Evolutionary conservation across 2,888 invertebrate species (phyloP).

Genomic region (Spialia ferax): DNA sequence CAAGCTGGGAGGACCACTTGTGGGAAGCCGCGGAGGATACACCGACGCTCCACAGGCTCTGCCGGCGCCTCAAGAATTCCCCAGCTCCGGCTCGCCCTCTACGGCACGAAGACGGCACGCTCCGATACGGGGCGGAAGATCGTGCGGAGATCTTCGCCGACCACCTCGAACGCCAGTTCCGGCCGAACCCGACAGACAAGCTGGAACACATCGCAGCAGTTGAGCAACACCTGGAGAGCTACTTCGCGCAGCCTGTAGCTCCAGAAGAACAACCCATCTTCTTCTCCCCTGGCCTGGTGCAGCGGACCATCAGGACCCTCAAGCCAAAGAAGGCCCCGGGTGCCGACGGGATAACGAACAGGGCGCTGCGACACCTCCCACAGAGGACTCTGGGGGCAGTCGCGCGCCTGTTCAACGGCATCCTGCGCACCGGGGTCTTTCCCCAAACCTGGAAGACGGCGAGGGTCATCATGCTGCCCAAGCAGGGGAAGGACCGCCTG

Average conservation of each 20-base stretch:
- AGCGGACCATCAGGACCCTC: background rate
- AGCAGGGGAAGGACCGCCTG: constrained; percentile 21
- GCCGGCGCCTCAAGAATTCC: background rate
- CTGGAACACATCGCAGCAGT: constrained; percentile 4
- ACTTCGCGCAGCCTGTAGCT: constrained; percentile 10
- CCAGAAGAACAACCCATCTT: constrained; percentile 3
- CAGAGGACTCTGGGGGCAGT: constrained; percentile 8
- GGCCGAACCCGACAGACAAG: constrained; percentile 9
- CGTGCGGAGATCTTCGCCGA: constrained; percentile 41
- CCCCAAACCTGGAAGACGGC: constrained; percentile 7
- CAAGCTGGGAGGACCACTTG: constrained; percentile 29
- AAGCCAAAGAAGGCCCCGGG: constrained; percentile 15
- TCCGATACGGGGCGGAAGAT: constrained; percentile 30
- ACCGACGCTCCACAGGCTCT: constrained; percentile 12
- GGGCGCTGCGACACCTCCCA: constrained; percentile 17
- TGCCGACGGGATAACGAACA: constrained; percentile 12
- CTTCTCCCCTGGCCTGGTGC: constrained; percentile 15
- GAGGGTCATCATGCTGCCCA: constrained; percentile 18
- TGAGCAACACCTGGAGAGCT: background rate
- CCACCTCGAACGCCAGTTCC: constrained; percentile 31
- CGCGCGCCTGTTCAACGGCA: constrained; percentile 3
- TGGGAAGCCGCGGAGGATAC: background rate
- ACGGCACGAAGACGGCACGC: constrained; percentile 16
- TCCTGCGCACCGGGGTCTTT: constrained; percentile 15
- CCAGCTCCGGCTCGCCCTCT: constrained; percentile 30